Evolutionary conservation across 2,113 vertebrate genomes (phyloP).

Genomic region (Bothrops jararaca): DNA sequence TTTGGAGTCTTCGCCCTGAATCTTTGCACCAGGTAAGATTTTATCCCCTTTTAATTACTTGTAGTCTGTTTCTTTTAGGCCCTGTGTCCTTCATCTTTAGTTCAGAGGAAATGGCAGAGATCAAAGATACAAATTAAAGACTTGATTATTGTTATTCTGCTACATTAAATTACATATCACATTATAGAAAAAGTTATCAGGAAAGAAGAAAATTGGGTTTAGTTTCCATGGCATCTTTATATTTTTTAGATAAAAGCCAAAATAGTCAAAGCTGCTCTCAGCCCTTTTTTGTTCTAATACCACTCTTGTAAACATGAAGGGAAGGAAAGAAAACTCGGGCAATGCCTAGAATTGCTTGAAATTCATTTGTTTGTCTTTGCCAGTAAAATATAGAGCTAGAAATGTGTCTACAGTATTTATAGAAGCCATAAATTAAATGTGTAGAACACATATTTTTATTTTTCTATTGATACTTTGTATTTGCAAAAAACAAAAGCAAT

Average conservation of each 20-base stretch:
- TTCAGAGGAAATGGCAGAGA: neutral
- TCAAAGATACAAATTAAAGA: neutral
- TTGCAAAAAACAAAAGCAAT: neutral
- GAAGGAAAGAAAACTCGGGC: neutral
- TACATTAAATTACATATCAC: neutral
- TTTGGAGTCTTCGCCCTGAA: slow-evolving; percentile 91
- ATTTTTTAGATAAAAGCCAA: neutral
- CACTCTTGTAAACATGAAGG: neutral
- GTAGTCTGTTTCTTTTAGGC: neutral
- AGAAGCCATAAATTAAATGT: neutral
- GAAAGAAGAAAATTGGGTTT: neutral
- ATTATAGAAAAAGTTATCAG: neutral
- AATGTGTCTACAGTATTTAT: neutral
- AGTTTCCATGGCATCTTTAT: neutral
- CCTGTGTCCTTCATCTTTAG: neutral
- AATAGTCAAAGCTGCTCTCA: neutral
- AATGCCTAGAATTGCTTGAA: neutral
- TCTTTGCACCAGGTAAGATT: slow-evolving; percentile 86
- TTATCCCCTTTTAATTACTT: neutral
- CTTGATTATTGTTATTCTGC: neutral
- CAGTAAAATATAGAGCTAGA: neutral
- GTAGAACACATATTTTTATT: neutral
- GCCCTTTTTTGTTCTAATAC: neutral
- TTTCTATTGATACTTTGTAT: neutral
- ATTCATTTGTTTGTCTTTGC: neutral